Evolutionary conservation across 2,113 vertebrate genomes (phyloP).

Genomic region (Oncorhynchus tshawytscha): DNA sequence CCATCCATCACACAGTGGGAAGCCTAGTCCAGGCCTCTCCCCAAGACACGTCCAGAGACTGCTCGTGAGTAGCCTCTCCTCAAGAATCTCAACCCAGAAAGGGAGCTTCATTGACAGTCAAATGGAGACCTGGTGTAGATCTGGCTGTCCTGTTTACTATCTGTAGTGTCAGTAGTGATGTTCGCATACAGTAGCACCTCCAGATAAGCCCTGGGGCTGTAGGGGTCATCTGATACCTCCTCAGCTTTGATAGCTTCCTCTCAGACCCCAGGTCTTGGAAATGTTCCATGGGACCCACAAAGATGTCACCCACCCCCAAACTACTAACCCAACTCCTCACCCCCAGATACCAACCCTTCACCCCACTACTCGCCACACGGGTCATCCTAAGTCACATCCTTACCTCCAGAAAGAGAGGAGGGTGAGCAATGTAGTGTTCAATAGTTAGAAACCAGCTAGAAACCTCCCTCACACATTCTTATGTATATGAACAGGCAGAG

Average conservation of each 20-base stretch:
- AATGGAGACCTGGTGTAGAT: slow-evolving; percentile 27
- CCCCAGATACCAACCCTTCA: neutral
- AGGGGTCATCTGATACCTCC: slow-evolving; percentile 19
- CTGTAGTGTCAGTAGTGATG: slow-evolving; percentile 3
- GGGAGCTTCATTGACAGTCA: neutral
- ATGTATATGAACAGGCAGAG: slow-evolving; percentile 12
- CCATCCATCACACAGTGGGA: neutral
- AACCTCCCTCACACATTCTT: slow-evolving; percentile 6
- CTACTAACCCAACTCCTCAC: neutral
- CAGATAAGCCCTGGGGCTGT: slow-evolving; percentile 39
- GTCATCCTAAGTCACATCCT: slow-evolving; percentile 22
- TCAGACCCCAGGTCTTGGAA: slow-evolving; percentile 33
- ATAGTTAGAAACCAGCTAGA: slow-evolving; percentile 26
- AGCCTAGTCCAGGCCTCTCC: neutral
- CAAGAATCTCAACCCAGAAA: no score
- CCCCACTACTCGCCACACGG: slow-evolving; percentile 23
- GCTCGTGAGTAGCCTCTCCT: neutral
- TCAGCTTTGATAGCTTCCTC: slow-evolving; percentile 21
- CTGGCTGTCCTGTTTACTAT: slow-evolving; percentile 6
- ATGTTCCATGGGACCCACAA: slow-evolving; percentile 25
- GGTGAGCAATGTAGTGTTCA: slow-evolving; percentile 22
- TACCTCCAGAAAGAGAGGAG: slow-evolving; percentile 38
- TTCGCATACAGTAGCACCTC: slow-evolving; percentile 26
- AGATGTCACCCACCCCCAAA: neutral
- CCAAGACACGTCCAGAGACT: neutral